Evolutionary conservation across 2,797 vertebrate species (phyloP), one percentile per base, ranked within the genome.

Genomic region (Sebastes hubbsi): DNA sequence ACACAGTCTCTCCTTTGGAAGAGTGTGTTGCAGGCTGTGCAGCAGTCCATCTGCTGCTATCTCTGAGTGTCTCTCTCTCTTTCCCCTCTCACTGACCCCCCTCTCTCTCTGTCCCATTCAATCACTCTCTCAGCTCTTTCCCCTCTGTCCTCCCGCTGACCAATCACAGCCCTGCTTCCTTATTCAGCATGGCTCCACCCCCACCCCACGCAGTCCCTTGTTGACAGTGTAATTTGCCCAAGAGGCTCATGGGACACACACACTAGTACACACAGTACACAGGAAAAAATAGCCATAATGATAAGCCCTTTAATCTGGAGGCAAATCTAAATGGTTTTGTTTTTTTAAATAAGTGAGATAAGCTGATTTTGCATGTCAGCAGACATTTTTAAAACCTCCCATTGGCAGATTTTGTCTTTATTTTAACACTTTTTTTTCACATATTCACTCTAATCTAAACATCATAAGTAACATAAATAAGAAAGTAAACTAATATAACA

Each of bases 151-250:
- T 60, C 27, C 49, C 14, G 6, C 58, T 9, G 63, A 84, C 94
- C 93, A 93, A 94, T 94, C 84, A 65, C 82, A 76, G 70, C 30
- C 80, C 63, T 25, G 32, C 88, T 91, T 93, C 91, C 92, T 92
- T 92, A 92, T 92, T 83, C 87, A 93, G 88, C 36, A 1, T 25
- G 36, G 64, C 80, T 72, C 85, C 74, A 20, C 88, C 24, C 34
- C 55, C 25, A 36, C 11, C 52, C 11, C 52, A 64, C 14, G 25
- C 82, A 69, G 6, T 65, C 65, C 46, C 25, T 30, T 75, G 83
- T 82, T 88, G 86, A 88, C 69, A 10, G 83, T 75, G 75, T 83
- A 81, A 68, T 84, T 85, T 85, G 84, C 62, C 91, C 81, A 65
- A 72, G 82, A 93, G 91, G 87, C 82, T 92, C 87, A 93, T 87